phyloP scores from a whole-genome alignment of 2,113 vertebrate genomes.

The Rhombomys opimus region DNA sequence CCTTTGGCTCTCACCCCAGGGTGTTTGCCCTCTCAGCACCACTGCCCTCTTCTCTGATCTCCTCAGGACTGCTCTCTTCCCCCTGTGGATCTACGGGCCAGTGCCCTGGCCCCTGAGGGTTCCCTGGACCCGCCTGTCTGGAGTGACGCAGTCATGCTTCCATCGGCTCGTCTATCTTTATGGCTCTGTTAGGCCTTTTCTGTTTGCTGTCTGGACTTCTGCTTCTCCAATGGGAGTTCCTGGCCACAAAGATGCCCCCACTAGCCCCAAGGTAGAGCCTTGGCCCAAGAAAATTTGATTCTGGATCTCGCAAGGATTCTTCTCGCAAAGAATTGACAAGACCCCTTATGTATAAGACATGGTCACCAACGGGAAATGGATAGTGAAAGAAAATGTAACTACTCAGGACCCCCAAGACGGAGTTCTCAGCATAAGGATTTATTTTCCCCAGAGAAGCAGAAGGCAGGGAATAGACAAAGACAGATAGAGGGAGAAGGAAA shows the following conservation, averaged over 20 bases:
- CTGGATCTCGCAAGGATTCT: rapidly evolving
- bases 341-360: not conserved
- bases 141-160: not conserved
- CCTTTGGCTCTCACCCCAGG: not conserved
- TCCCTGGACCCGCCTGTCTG: not conserved
- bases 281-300: not conserved
- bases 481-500: not conserved
- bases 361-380: not conserved
- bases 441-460: not conserved
- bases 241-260: not conserved
- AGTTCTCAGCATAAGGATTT: not conserved
- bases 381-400: not conserved
- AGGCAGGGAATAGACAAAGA: not conserved
- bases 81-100: no score
- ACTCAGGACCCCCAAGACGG: not conserved
- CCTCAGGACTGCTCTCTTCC: not conserved
- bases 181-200: not conserved
- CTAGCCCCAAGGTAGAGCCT: not conserved
- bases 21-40: not conserved
- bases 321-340: not conserved
- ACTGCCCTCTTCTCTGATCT: not conserved
- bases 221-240: not conserved
- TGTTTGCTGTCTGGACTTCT: not conserved
- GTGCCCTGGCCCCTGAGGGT: not conserved
- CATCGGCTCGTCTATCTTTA: not conserved